Percentiles rank a stretch among this genome's conserved stretches.
Conservation (phyloP, 2,888 invertebrate species). For the Emmelina monodactyla region DNA sequence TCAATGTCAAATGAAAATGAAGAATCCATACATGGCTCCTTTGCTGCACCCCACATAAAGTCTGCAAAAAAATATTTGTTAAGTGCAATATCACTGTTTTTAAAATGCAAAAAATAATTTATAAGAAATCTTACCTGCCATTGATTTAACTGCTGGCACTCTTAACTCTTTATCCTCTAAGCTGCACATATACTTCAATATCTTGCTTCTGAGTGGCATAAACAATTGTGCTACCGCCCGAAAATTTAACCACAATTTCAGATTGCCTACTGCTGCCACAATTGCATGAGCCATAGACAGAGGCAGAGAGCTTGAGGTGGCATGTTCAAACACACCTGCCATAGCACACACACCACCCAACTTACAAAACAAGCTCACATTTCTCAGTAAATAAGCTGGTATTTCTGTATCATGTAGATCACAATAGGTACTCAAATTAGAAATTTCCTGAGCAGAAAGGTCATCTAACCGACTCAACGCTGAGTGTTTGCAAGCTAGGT, state of each 20-base stretch:
- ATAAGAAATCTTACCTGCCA: conserved; percentile 74
- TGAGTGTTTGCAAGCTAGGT: conserved; percentile 87
- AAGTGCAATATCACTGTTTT: neutral
- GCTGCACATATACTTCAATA: conserved; percentile 92
- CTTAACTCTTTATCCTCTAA: conserved; percentile 91
- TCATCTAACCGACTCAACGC: conserved; percentile 83
- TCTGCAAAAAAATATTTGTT: conserved; percentile 56
- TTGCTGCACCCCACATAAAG: conserved; percentile 95
- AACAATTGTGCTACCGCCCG: conserved; percentile 88
- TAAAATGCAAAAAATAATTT: conserved; percentile 3
- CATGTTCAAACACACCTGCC: conserved; percentile 83
- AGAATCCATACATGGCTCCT: conserved; percentile 88
- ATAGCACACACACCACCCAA: conserved; percentile 88
- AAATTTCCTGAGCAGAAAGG: conserved; percentile 84
- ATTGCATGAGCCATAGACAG: conserved; percentile 91
- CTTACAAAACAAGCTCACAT: conserved; percentile 94
- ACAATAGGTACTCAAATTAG: conserved; percentile 80
- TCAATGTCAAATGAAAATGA: conserved; percentile 88
- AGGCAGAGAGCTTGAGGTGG: conserved; percentile 77
- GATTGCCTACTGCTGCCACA: conserved; percentile 89
- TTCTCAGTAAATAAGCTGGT: conserved; percentile 86
- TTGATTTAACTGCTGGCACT: conserved; percentile 86
- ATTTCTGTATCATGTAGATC: conserved; percentile 94
- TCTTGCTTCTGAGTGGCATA: conserved; percentile 85
- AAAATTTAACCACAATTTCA: conserved; percentile 93